A percentile compares a stretch with the other conserved stretches of the same genome.
Evolutionary conservation across 2,888 invertebrate species (phyloP).

Genomic region (Myathropa florea): DNA sequence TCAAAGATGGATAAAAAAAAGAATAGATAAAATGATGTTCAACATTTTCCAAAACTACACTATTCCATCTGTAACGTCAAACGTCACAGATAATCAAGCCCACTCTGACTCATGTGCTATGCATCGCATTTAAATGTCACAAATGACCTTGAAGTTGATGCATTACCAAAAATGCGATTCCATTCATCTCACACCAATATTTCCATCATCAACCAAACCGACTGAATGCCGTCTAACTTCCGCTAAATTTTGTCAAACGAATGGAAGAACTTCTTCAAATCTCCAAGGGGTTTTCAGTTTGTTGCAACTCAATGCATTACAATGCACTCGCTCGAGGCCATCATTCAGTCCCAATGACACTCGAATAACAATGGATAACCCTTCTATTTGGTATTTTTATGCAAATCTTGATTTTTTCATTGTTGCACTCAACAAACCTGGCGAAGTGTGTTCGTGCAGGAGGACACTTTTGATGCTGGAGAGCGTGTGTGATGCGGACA

Average conservation of each 20-base stretch:
- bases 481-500: neutral
- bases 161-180: neutral
- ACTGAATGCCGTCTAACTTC: neutral
- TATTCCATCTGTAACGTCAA: too few species aligned
- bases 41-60: too few species aligned
- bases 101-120: too few species aligned
- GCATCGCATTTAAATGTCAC: neutral
- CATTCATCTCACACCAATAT: neutral
- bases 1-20: too few species aligned
- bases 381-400: neutral
- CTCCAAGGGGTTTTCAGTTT: neutral
- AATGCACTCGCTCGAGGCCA: neutral
- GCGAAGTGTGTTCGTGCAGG: neutral
- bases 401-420: neutral
- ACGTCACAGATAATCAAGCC: too few species aligned
- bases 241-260: neutral
- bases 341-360: constrained; percentile 7
- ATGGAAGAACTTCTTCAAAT: neutral
- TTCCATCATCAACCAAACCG: too few species aligned
- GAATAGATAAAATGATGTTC: too few species aligned
- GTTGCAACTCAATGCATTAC: neutral
- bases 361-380: constrained; percentile 1
- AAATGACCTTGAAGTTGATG: neutral
- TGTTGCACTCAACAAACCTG: neutral
- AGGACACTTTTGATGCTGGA: neutral